phyloP scores from a whole-genome alignment of 2,113 vertebrate genomes.

The Tyrannus savana region DNA sequence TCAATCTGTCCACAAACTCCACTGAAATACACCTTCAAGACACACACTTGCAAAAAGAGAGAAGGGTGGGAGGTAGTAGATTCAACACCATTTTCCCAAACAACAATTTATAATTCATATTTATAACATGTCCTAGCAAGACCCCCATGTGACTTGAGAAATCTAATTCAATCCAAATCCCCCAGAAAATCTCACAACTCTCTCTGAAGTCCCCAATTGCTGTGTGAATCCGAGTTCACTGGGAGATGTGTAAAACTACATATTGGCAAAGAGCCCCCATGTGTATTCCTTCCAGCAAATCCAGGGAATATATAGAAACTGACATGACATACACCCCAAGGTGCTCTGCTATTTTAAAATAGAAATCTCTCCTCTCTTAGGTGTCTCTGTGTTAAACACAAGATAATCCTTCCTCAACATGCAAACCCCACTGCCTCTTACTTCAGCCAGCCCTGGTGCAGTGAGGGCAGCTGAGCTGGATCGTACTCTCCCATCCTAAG shows the following conservation, averaged over 20 bases:
- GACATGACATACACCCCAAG: background rate
- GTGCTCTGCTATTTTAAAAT: slow-evolving; percentile 1
- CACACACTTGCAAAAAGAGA: background rate
- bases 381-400: background rate
- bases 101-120: background rate
- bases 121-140: slow-evolving; percentile 3
- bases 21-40: background rate
- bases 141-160: background rate
- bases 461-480: background rate
- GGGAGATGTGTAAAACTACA: slow-evolving; percentile 11
- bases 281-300: slow-evolving; percentile 23
- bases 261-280: slow-evolving; percentile 29
- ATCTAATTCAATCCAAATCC: slow-evolving; percentile 3
- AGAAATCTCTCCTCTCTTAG: background rate
- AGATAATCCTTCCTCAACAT: background rate
- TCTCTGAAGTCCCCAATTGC: background rate
- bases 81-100: background rate
- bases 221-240: background rate
- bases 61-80: background rate
- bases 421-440: background rate
- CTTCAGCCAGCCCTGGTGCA: background rate
- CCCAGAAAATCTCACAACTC: slow-evolving; percentile 10
- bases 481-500: background rate
- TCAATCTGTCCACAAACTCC: background rate
- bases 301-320: slow-evolving; percentile 5